Evolutionary conservation across 1,140 invertebrate genomes (phyloP).

Genomic region (Brachionus koreanus): DNA sequence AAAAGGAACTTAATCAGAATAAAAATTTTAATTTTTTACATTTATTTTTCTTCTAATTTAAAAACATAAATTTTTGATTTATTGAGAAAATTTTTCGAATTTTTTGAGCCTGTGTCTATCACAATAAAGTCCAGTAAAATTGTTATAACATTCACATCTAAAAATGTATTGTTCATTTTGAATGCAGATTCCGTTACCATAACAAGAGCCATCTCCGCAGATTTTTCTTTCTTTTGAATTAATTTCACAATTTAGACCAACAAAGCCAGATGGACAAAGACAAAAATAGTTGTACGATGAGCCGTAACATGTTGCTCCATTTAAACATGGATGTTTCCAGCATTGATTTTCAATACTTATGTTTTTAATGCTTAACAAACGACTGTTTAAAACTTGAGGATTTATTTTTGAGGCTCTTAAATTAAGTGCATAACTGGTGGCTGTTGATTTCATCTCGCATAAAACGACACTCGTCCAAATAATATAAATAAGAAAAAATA

Average conservation of each 20-base stretch:
- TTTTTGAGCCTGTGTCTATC: not conserved
- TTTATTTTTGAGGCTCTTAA: not conserved
- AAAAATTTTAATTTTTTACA: too few species aligned
- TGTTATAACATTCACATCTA: conserved; percentile 2
- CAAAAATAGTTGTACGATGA: conserved; percentile 21
- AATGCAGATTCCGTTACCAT: not conserved
- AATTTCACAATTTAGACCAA: conserved; percentile 31
- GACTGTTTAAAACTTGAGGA: not conserved
- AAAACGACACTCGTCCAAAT: not conserved
- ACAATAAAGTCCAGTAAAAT: not conserved
- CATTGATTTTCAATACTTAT: conserved; percentile 29
- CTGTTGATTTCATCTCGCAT: not conserved
- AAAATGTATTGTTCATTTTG: not conserved
- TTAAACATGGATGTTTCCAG: conserved; percentile 34
- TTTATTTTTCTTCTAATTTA: not conserved
- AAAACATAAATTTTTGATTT: not conserved
- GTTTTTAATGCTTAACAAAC: not conserved
- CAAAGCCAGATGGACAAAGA: not conserved
- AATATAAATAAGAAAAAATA: not conserved
- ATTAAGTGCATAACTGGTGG: not conserved
- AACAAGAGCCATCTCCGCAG: conserved; percentile 38
- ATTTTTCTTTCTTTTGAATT: not conserved
- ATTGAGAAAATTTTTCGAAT: not conserved
- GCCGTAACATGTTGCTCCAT: conserved; percentile 27
- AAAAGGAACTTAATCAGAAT: too few species aligned